Base-by-base conservation (phyloP, 64 coral and sea anemone species). In the Acropora yongei region DNA sequence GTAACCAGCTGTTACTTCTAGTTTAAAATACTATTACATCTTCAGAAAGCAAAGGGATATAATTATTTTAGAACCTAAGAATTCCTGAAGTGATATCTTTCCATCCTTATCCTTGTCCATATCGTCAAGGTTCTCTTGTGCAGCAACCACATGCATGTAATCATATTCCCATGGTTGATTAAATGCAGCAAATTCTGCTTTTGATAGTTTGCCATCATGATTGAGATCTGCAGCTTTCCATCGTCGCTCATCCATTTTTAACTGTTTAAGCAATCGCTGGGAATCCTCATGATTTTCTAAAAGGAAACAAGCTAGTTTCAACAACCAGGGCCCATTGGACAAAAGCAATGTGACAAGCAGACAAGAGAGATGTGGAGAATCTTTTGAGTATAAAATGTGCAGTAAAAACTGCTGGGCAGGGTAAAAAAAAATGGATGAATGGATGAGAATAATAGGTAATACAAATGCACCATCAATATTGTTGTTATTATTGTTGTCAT, bases 31-130 rank as follows among this genome's bases (percentile, higher is more conserved):
- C 30, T 30, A 30, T 30, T 30, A 30, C 30, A 30, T 30, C 30
- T 30, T 30, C 30, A 30, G 30, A 30, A 30, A 30, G 30, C 30
- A 30, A 30, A 30, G 30, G 30, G 30, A 30, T 30, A 30, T 30
- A n/a, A n/a, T n/a, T n/a, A 30, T 49, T 5, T 51, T 13, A 40
- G 19, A 89, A 98, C 96, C 93, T 90, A 98, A 84, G 51, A 90
- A 98, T 53, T 98, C 96, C 3, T 92, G 43, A 41, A 86, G 78
- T 73, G 96, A 98, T 18, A 98, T 14, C 76, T 72, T 82, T 79
- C 96, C 96, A 92, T 98, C 96, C 42, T 86, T 92, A 60, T 98
- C 87, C 63, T 92, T 92, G 72, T 98, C 96, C 17, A 98, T 89
- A 8, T 91, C 93, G 18, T 68, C 57, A 20, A 98, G 51, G 8